Evolutionary conservation across 2,888 invertebrate species (phyloP).

Genomic region (Spodoptera picta): DNA sequence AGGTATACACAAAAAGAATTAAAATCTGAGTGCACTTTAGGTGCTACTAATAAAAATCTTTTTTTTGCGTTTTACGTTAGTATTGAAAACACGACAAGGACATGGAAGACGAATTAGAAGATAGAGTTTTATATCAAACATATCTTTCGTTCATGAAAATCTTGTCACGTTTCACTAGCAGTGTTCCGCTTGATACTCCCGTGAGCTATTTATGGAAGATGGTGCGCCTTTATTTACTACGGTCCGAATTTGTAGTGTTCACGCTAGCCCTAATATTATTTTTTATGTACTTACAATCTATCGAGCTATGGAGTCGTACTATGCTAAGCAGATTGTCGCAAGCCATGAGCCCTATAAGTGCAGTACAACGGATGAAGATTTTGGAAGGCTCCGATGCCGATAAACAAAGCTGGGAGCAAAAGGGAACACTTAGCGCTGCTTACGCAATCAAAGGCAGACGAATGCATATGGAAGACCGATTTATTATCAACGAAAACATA

Average conservation of each 20-base stretch:
- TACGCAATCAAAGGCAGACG: constrained; percentile 97
- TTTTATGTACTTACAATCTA: constrained; percentile 94
- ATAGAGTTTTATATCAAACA: constrained; percentile 95
- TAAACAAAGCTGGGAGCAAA: constrained; percentile 92
- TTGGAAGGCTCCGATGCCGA: constrained; percentile 88
- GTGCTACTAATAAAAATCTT: constrained; percentile 20
- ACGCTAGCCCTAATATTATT: constrained; percentile 92
- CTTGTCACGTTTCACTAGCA: constrained; percentile 94
- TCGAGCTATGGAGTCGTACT: constrained; percentile 94
- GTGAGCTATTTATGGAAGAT: constrained; percentile 93
- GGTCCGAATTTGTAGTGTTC: constrained; percentile 93
- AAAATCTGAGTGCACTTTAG: constrained; percentile 27
- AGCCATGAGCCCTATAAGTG: constrained; percentile 89
- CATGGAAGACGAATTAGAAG: constrained; percentile 98
- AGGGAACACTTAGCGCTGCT: constrained; percentile 93
- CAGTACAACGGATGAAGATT: constrained; percentile 89
- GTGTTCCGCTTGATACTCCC: constrained; percentile 93
- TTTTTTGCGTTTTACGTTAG: constrained; percentile 53
- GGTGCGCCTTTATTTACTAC: constrained; percentile 93
- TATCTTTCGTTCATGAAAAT: constrained; percentile 96
- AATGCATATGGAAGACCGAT: constrained; percentile 98
- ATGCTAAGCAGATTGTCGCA: constrained; percentile 92
- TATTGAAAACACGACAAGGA: constrained; percentile 65
- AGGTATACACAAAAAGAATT: constrained; percentile 38
- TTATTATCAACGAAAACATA: constrained; percentile 95